A percentile compares a stretch with the other conserved stretches of the same genome.
Conservation (phyloP, 2,797 vertebrate species). For the Petrocephalus sullivani region DNA sequence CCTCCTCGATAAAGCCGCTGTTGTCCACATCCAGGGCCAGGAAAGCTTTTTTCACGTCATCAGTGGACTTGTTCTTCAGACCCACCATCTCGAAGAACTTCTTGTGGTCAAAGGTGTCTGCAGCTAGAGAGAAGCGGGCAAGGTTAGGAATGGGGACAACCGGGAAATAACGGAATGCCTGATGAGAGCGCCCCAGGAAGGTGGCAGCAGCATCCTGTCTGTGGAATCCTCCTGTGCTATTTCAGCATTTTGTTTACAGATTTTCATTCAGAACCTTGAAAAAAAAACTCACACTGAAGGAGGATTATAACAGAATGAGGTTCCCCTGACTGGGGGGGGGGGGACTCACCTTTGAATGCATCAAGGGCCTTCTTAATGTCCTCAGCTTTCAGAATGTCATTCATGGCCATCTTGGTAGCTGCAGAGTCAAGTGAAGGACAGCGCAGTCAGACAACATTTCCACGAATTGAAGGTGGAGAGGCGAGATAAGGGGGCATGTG, state of each 20-base stretch:
- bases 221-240: neutral
- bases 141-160: neutral
- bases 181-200: neutral
- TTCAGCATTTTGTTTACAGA: neutral
- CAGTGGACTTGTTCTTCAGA: constrained; percentile 75
- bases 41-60: constrained; percentile 84
- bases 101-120: constrained; percentile 86
- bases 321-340: neutral
- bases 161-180: neutral
- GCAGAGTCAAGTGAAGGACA: neutral
- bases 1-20: constrained; percentile 92
- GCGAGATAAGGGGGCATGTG: neutral
- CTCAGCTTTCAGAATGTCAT: constrained; percentile 79
- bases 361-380: constrained; percentile 90
- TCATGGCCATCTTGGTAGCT: constrained; percentile 81
- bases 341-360: constrained; percentile 78
- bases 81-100: constrained; percentile 94
- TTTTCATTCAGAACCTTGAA: neutral
- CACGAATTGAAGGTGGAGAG: neutral
- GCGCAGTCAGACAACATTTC: neutral
- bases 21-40: constrained; percentile 82
- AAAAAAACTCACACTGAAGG: neutral
- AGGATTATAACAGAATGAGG: neutral
- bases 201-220: neutral
- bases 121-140: constrained; percentile 49